phyloP scores from a whole-genome alignment of 2,888 invertebrate species.

The Oegoconia quadripuncta region DNA sequence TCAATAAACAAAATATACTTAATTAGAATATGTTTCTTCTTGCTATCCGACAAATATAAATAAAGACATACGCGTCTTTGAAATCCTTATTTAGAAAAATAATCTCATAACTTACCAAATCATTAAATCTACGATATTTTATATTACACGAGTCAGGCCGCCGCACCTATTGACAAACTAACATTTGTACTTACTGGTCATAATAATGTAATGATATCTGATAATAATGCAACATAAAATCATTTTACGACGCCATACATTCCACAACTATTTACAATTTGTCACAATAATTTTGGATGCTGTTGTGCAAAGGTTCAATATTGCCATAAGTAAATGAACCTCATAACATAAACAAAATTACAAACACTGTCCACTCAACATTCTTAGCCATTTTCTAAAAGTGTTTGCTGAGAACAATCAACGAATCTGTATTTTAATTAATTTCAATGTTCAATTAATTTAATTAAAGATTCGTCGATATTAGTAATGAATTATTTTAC shows the following conservation, averaged over 20 bases:
- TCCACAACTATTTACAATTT: slow-evolving; percentile 13
- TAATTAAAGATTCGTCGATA: slow-evolving; percentile 38
- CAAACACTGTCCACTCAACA: slow-evolving; percentile 72
- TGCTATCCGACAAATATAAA: too few species aligned
- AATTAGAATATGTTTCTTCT: too few species aligned
- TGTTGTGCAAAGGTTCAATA: slow-evolving; percentile 37
- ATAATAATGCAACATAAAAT: slow-evolving; percentile 13
- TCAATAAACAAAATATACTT: too few species aligned
- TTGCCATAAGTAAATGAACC: slow-evolving; percentile 47
- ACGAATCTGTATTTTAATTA: slow-evolving; percentile 35
- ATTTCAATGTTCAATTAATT: neutral
- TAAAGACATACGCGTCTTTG: neutral
- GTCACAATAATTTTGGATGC: slow-evolving; percentile 17
- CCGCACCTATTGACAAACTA: neutral
- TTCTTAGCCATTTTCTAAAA: slow-evolving; percentile 54
- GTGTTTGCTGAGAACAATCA: slow-evolving; percentile 31
- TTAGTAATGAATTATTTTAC: slow-evolving; percentile 12
- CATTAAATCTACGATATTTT: neutral
- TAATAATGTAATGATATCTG: slow-evolving; percentile 4
- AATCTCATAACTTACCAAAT: slow-evolving; percentile 1
- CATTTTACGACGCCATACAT: slow-evolving; percentile 10
- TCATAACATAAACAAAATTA: slow-evolving; percentile 28
- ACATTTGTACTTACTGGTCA: neutral
- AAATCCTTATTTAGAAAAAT: neutral
- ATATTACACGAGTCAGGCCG: neutral